Conservation (phyloP, 2,888 invertebrate species). For the Diloba caeruleocephala region DNA sequence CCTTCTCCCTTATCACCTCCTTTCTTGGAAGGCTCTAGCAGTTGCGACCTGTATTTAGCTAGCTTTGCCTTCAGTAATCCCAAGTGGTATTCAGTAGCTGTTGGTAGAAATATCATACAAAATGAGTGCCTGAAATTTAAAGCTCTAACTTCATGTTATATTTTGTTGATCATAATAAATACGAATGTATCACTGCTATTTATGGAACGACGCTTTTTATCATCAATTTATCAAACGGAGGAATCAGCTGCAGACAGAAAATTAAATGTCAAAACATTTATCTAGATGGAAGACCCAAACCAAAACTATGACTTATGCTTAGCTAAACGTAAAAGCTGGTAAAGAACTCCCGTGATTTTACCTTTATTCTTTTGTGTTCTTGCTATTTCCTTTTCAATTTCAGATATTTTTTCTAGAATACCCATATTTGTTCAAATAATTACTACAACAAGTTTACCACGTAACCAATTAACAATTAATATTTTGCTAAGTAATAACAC, state of each 20-base stretch:
- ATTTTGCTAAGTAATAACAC: conserved; percentile 28
- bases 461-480: conserved; percentile 53
- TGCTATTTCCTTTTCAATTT: conserved; percentile 99
- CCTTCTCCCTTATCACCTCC: conserved; percentile 97
- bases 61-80: conserved; percentile 98
- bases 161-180: too few relatives aligned
- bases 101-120: conserved; percentile 56
- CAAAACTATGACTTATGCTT: not conserved
- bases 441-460: conserved; percentile 59
- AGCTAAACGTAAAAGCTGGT: not conserved
- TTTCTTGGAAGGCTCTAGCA: conserved; percentile 98
- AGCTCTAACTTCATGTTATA: not conserved
- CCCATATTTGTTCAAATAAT: conserved; percentile 92
- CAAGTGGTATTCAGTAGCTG: conserved; percentile 99
- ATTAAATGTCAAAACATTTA: too few relatives aligned
- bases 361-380: conserved; percentile 99
- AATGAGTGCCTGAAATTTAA: not conserved
- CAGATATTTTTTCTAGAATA: conserved; percentile 99
- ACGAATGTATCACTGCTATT: too few relatives aligned
- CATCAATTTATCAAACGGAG: too few relatives aligned
- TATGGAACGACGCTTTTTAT: too few relatives aligned
- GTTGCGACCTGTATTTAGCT: conserved; percentile 97
- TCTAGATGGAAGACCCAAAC: too few relatives aligned
- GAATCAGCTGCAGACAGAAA: too few relatives aligned
- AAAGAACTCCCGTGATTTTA: conserved; percentile 66